A percentile compares a stretch with the other conserved stretches of the same genome.
Conservation (phyloP, 2,113 vertebrate genomes). For the Solea solea region DNA sequence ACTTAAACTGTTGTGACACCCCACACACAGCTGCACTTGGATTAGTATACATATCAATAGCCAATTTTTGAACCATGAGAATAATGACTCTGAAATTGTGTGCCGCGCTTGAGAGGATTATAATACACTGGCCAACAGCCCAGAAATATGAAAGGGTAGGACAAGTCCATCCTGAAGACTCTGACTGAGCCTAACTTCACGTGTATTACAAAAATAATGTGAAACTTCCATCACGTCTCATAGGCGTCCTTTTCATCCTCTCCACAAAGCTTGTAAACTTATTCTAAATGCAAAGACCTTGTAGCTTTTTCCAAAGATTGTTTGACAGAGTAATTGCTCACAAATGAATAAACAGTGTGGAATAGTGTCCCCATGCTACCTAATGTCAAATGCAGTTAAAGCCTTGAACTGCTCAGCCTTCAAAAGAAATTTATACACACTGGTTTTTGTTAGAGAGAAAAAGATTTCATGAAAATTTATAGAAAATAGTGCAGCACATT, state of each 20-base stretch:
- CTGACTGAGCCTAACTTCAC: constrained; percentile 24
- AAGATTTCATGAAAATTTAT: background rate
- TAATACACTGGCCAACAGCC: constrained; percentile 53
- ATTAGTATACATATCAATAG: constrained; percentile 44
- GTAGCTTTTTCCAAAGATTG: background rate
- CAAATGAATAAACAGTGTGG: background rate
- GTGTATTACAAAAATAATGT: constrained; percentile 36
- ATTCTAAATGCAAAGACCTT: constrained; percentile 3
- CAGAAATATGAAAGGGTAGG: constrained; percentile 27
- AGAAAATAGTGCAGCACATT: background rate
- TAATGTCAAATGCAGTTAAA: background rate
- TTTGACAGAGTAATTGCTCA: background rate
- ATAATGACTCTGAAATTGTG: constrained; percentile 54
- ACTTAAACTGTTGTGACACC: constrained; percentile 52
- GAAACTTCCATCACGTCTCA: constrained; percentile 22
- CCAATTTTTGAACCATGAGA: constrained; percentile 43
- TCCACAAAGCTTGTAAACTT: background rate
- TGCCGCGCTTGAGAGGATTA: constrained; percentile 54
- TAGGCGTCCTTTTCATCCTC: constrained; percentile 3
- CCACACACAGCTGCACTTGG: constrained; percentile 59
- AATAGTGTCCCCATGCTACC: background rate
- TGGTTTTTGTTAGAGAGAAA: background rate
- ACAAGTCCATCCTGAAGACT: constrained; percentile 26
- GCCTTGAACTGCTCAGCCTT: background rate
- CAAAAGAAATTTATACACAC: background rate